Evolutionary conservation across 2,113 vertebrate species (phyloP).

Genomic region (Poeciliopsis occidentalis): DNA sequence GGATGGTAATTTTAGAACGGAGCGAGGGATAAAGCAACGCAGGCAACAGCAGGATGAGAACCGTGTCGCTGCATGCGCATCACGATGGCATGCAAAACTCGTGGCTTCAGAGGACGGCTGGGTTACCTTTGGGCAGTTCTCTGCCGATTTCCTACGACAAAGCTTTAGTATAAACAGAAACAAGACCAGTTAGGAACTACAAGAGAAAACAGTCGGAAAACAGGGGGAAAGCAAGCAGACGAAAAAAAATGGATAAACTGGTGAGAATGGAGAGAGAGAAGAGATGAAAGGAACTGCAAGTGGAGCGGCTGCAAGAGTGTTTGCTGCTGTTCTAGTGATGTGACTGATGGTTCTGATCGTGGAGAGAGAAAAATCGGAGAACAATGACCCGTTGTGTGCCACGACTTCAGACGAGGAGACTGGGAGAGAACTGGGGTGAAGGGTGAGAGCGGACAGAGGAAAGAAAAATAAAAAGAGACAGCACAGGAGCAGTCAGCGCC

Average conservation of each 20-base stretch:
- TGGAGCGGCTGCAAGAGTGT: constrained; percentile 5
- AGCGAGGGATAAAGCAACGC: constrained; percentile 8
- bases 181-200: constrained; percentile 70
- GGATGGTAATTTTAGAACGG: background rate
- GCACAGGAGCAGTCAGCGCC: constrained; percentile 48
- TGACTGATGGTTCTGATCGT: constrained; percentile 46
- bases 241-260: constrained; percentile 12
- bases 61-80: constrained; percentile 41
- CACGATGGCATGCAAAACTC: constrained; percentile 29
- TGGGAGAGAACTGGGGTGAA: constrained; percentile 21
- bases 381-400: constrained; percentile 61
- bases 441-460: constrained; percentile 36
- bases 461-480: constrained; percentile 19
- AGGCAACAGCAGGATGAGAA: background rate
- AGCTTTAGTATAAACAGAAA: constrained; percentile 82
- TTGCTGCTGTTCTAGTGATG: constrained; percentile 26
- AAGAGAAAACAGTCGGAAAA: constrained; percentile 45
- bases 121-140: constrained; percentile 82
- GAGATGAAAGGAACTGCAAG: constrained; percentile 31
- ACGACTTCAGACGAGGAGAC: constrained; percentile 3
- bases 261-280: constrained; percentile 15
- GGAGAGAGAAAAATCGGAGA: constrained; percentile 34
- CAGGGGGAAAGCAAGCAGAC: background rate
- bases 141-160: constrained; percentile 82
- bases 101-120: constrained; percentile 44